phyloP scores from a whole-genome alignment of 2,797 vertebrate genomes.

The Hoplostethus mediterraneus region DNA sequence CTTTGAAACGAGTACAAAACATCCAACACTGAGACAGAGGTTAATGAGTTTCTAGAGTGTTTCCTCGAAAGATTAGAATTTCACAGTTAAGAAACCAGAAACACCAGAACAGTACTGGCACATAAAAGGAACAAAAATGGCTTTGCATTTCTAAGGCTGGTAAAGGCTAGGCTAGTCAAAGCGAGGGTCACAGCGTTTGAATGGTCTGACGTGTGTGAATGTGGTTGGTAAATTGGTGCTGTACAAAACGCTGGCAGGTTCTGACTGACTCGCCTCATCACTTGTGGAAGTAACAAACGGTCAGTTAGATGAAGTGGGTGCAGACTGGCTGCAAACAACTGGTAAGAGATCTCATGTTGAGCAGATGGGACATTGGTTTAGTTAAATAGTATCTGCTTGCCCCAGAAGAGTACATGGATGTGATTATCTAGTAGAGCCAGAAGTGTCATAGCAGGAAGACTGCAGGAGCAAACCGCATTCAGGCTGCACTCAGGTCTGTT shows the following conservation, averaged over 20 bases:
- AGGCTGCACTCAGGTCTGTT: background rate
- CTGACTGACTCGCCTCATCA: no score
- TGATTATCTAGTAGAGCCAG: background rate
- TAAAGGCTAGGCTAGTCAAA: background rate
- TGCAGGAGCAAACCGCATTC: background rate
- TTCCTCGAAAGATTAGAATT: conserved; percentile 40
- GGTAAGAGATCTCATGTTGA: background rate
- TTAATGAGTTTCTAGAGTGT: conserved; percentile 20
- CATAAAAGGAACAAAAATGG: conserved; percentile 16
- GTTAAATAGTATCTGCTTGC: background rate
- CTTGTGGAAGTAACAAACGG: background rate
- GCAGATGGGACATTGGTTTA: no score
- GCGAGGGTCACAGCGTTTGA: background rate
- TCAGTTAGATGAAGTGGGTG: conserved; percentile 1
- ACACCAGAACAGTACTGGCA: conserved; percentile 22
- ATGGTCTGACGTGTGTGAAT: background rate
- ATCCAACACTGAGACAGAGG: conserved; percentile 29
- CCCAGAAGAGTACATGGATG: background rate
- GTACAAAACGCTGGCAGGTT: no score
- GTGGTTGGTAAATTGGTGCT: background rate
- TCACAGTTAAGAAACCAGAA: conserved; percentile 40
- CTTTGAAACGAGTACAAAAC: conserved; percentile 25
- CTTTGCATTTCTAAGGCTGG: conserved; percentile 1
- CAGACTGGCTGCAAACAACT: conserved; percentile 11
- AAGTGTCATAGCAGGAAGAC: no score